phyloP scores from a whole-genome alignment of 2,888 invertebrate species.

The Aphodius sticticus region DNA sequence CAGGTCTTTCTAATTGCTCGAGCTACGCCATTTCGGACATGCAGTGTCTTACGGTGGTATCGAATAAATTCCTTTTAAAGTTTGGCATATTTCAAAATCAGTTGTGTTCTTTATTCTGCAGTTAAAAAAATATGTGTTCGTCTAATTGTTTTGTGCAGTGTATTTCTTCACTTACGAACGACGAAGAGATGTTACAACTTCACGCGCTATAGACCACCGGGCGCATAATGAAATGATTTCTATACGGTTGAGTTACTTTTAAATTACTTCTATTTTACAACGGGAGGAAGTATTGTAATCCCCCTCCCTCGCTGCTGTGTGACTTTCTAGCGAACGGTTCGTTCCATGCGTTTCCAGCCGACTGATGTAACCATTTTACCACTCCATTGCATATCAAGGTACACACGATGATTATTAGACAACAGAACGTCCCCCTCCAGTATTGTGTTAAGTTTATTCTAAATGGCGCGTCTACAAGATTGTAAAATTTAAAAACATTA shows the following conservation, averaged over 20 bases:
- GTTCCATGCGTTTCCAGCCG: neutral
- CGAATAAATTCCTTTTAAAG: too few relatives aligned
- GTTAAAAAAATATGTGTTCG: neutral
- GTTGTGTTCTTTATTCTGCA: too few relatives aligned
- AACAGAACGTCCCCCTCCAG: neutral
- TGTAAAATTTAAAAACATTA: too few relatives aligned
- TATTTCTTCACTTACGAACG: neutral
- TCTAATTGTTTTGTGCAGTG: neutral
- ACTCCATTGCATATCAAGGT: neutral
- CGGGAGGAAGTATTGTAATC: slow-evolving; percentile 35
- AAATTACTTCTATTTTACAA: slow-evolving; percentile 37
- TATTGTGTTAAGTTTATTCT: neutral
- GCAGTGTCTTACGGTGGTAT: too few relatives aligned
- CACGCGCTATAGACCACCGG: slow-evolving; percentile 35
- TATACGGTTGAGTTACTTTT: slow-evolving; percentile 33
- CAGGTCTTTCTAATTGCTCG: too few relatives aligned
- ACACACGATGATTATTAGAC: neutral
- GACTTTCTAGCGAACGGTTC: slow-evolving; percentile 4
- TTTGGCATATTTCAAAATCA: too few relatives aligned
- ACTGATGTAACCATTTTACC: slow-evolving; percentile 4
- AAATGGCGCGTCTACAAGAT: neutral
- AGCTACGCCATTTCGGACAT: too few relatives aligned
- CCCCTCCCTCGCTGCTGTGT: neutral
- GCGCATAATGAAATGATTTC: slow-evolving; percentile 38
- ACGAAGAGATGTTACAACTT: slow-evolving; percentile 32